A percentile compares a stretch with the other conserved stretches of the same genome.
Evolutionary conservation across 2,797 vertebrate genomes (phyloP).

Genomic region (Notolabrus celidotus): DNA sequence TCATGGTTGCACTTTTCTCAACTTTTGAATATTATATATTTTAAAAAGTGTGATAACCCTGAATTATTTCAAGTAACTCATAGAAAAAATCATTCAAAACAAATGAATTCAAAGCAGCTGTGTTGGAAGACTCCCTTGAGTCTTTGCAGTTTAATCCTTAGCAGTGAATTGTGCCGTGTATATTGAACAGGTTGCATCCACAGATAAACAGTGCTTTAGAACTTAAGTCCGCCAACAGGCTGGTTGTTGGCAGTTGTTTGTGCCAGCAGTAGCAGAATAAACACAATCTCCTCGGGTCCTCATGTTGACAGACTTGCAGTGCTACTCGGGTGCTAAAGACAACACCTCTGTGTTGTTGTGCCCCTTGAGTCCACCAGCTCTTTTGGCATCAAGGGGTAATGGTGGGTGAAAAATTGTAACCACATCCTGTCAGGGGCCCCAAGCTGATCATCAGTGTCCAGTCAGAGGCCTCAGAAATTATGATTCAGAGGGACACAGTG

Average conservation of each 20-base stretch:
- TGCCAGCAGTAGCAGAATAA: constrained; percentile 53
- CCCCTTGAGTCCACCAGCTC: not conserved
- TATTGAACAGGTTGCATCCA: constrained; percentile 28
- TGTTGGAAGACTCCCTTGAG: constrained; percentile 2
- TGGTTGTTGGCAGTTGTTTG: constrained; percentile 34
- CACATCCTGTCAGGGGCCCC: constrained; percentile 45
- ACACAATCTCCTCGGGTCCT: constrained; percentile 37
- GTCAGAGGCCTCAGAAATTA: constrained; percentile 49
- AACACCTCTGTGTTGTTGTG: constrained; percentile 60
- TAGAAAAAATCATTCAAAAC: not conserved
- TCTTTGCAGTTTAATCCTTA: not conserved
- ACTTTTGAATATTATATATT: no score
- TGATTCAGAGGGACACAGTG: constrained; percentile 62
- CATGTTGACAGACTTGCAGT: constrained; percentile 56
- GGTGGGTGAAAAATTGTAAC: constrained; percentile 36
- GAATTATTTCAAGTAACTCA: no score
- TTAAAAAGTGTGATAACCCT: no score
- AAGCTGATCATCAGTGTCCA: constrained; percentile 50
- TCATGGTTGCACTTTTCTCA: no score
- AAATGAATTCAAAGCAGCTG: not conserved
- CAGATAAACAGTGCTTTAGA: not conserved
- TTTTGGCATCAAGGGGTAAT: constrained; percentile 43
- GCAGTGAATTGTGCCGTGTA: not conserved
- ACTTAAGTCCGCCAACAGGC: not conserved
- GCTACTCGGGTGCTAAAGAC: constrained; percentile 53